phyloP scores from a whole-genome alignment of 2,888 invertebrate genomes.

The Trissolcus japonicus region DNA sequence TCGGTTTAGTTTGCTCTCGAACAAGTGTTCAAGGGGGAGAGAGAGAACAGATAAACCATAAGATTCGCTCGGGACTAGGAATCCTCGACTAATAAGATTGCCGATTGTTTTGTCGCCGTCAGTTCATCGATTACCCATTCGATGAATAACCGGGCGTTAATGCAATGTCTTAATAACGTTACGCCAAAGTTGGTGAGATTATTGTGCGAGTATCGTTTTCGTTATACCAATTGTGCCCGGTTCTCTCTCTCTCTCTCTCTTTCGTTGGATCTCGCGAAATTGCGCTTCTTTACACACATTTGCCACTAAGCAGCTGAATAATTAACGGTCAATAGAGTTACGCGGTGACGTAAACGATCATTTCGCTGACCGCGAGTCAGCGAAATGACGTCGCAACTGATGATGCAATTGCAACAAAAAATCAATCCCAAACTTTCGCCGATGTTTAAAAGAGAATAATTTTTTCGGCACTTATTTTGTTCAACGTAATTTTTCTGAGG shows the following conservation, averaged over 20 bases:
- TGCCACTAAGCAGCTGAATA: neutral
- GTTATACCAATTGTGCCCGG: conserved; percentile 6
- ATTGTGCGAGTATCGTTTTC: conserved; percentile 17
- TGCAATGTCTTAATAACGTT: conserved; percentile 25
- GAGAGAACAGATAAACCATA: neutral
- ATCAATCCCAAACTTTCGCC: no score
- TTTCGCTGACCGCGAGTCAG: no score
- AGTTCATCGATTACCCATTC: conserved; percentile 16
- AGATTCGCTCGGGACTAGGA: conserved; percentile 1
- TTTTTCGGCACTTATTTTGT: no score
- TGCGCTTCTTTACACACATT: neutral
- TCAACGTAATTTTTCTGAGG: no score
- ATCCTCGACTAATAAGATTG: conserved; percentile 12
- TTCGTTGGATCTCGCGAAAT: neutral
- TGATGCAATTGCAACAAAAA: no score
- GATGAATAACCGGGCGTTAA: conserved; percentile 21
- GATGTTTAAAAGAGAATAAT: no score
- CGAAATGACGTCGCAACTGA: no score
- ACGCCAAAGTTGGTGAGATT: conserved; percentile 10
- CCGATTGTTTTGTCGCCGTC: conserved; percentile 13
- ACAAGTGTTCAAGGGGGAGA: neutral
- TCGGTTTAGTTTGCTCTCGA: conserved; percentile 1
- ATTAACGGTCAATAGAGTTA: no score
- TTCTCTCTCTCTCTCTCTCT: no score
- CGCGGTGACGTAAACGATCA: no score